Base-by-base conservation (phyloP, 2,888 invertebrate species). In the Limnephilus lunatus region DNA sequence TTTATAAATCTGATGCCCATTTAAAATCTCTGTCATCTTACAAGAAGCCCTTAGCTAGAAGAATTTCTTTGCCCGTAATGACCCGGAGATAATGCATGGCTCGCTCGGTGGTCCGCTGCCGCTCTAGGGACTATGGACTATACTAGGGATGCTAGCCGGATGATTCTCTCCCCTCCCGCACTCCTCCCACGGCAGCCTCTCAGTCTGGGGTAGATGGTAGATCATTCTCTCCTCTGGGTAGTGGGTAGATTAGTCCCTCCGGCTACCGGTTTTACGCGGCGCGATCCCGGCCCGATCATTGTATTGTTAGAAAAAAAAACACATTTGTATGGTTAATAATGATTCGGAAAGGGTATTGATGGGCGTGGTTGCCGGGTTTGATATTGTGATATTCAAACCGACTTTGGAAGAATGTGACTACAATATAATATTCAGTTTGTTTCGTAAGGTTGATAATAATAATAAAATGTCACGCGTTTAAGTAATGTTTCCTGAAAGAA, bases 261-360 rank as follows among this genome's bases (percentile, higher is more conserved):
- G 44, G 48, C 86, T 44, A 30, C 86, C 86, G 86, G 86, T 86
- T 30, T 86, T 86, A 86, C 86, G 86, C 86, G 86, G 86, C 86
- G 44, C 48, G 39, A 35, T 39, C 44, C 44, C 35, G 19, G 7
- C n/a, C 86, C 86, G 48, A 44, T 53, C 48, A 44, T 44, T 19
- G 86, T 86, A 44, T 30, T 86, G 68, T 68, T 68, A 68, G 68
- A 86, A 86, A 86, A 86, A 86, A 68, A 68, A 68, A 68, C 68
- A 68, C 68, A 68, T 68, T n/a, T 68, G 68, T 32, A 31, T 31
- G 83, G 35, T 83, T 68, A 68, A 68, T 68, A 68, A 68, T 32
- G 83, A 83, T 83, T 83, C 83, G 83, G 25, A 31, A 83, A 32
- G 83, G 83, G 83, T 83, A 83, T 83, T 68, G 11, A n/a, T 14